Conservation (phyloP, 2,113 vertebrate genomes). For the Oreochromis spilurus region DNA sequence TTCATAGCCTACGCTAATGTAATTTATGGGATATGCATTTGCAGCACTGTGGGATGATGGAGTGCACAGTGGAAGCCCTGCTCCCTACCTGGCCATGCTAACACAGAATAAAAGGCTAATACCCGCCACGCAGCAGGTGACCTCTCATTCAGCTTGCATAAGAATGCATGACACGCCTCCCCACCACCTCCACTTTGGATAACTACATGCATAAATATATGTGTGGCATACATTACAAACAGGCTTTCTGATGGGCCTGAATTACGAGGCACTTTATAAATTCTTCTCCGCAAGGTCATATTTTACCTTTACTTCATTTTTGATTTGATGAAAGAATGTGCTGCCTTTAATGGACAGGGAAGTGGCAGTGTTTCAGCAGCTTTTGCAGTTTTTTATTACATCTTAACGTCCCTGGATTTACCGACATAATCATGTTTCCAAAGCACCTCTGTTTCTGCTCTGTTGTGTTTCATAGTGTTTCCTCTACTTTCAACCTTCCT, state of each 20-base stretch:
- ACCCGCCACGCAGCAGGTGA: conserved; percentile 21
- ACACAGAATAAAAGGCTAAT: conserved; percentile 36
- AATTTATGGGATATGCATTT: conserved; percentile 63
- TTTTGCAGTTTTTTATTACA: conserved; percentile 51
- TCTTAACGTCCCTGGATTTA: conserved; percentile 65
- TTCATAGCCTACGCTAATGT: conserved; percentile 27
- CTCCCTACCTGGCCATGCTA: conserved; percentile 52
- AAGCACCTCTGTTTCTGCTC: conserved; percentile 53
- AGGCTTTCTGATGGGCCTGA: conserved; percentile 46
- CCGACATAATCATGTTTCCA: conserved; percentile 59
- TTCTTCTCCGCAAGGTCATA: conserved; percentile 48
- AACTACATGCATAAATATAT: conserved; percentile 51
- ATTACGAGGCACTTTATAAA: conserved; percentile 56
- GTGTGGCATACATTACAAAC: conserved; percentile 40
- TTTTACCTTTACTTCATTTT: conserved; percentile 53
- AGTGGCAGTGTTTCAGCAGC: conserved; percentile 54
- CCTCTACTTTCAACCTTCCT: conserved; percentile 38
- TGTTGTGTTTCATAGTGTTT: conserved; percentile 45
- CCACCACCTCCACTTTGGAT: conserved; percentile 56
- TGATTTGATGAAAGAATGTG: conserved; percentile 67
- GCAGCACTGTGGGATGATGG: conserved; percentile 41
- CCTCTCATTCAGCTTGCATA: conserved; percentile 44
- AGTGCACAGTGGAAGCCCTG: conserved; percentile 38
- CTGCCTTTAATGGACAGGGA: conserved; percentile 63
- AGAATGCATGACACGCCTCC: conserved; percentile 47